phyloP scores from a whole-genome alignment of 2,113 vertebrate genomes.

The Anarrhichthys ocellatus region DNA sequence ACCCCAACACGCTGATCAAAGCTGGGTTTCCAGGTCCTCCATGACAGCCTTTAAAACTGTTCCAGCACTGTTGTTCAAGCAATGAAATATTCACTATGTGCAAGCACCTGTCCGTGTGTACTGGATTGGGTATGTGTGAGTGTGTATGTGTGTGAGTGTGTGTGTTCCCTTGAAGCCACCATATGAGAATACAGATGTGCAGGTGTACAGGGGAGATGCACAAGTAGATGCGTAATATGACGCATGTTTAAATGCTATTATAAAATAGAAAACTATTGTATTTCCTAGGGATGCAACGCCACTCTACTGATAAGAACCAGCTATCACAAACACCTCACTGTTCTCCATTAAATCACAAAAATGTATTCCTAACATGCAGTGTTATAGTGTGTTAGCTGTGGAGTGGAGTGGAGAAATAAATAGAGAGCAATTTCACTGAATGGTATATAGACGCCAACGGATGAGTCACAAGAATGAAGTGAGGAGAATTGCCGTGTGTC shows the following conservation, averaged over 20 bases:
- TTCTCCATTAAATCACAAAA: background rate
- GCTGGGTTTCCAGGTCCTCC: slow-evolving; percentile 42
- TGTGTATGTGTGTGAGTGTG: slow-evolving; percentile 9
- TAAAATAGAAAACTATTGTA: background rate
- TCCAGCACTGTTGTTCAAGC: slow-evolving; percentile 56
- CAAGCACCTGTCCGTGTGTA: slow-evolving; percentile 60
- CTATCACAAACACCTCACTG: background rate
- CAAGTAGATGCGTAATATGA: background rate
- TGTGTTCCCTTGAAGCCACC: background rate
- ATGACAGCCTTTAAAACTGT: slow-evolving; percentile 62
- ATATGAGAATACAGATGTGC: slow-evolving; percentile 12
- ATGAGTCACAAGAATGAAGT: background rate
- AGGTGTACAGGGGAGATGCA: background rate
- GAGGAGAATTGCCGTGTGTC: background rate
- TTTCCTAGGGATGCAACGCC: background rate
- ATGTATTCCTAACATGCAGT: background rate
- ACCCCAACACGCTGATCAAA: slow-evolving; percentile 68
- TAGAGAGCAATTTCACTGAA: slow-evolving; percentile 3
- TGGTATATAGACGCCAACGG: slow-evolving; percentile 1
- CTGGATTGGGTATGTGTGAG: background rate
- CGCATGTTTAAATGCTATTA: slow-evolving; percentile 1
- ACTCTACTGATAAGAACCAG: background rate
- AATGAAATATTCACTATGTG: slow-evolving; percentile 76
- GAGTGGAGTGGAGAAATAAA: slow-evolving; percentile 7
- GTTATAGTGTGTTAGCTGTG: background rate